A percentile compares a stretch with the other conserved stretches of the same genome.
These are phyloP conservation scores for Anhinga anhinga DNA, from an alignment of 2,113 vertebrate genomes.

Conservation along the genomic window DNA sequence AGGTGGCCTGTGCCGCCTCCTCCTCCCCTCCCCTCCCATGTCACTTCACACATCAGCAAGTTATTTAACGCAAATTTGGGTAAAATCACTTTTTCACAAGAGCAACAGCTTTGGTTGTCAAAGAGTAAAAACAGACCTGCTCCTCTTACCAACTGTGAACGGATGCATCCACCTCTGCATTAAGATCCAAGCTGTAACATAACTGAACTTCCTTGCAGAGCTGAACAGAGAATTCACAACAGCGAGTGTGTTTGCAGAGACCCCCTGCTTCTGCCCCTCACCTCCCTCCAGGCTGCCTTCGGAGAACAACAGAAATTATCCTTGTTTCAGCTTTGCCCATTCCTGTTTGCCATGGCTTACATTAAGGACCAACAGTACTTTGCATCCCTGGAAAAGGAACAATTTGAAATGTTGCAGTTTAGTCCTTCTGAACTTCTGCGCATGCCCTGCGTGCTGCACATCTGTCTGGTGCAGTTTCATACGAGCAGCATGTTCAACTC, in stretches of 20 bases:
- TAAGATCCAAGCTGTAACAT: accelerated
- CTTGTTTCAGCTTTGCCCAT: not conserved
- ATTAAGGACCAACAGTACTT: not conserved
- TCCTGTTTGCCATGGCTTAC: not conserved
- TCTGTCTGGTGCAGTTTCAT: not conserved
- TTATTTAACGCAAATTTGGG: not conserved
- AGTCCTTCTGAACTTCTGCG: not conserved
- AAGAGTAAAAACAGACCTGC: not conserved
- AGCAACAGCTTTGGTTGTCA: not conserved
- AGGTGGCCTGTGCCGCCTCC: not conserved
- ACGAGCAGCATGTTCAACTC: accelerated
- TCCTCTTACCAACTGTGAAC: not conserved
- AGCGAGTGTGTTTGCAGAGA: not conserved
- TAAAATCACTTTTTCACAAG: not conserved
- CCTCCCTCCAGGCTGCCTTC: not conserved
- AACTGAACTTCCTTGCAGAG: not conserved
- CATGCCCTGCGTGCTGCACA: accelerated
- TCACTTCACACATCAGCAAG: not conserved
- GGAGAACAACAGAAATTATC: not conserved
- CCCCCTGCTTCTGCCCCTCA: not conserved
- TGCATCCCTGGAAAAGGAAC: not conserved
- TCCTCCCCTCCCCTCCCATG: not conserved
- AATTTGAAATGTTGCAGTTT: accelerated
- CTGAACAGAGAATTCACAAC: not conserved
- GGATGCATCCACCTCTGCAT: accelerated